These are phyloP conservation scores for Leptopilina drosophilae DNA, from an alignment of 2,888 invertebrate species.

Conservation along the genomic window DNA sequence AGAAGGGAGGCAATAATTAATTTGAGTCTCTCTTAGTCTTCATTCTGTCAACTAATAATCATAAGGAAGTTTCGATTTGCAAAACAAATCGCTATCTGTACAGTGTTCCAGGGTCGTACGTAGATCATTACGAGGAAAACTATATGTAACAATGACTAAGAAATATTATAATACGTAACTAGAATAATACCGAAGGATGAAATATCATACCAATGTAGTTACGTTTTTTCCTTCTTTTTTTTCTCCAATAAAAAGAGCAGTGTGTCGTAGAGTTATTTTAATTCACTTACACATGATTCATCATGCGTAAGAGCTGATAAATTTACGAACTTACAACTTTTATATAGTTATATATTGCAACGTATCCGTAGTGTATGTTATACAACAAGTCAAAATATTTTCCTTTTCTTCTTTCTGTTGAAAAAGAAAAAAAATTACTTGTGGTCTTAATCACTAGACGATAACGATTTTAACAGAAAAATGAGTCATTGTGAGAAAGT, in stretches of 20 bases:
- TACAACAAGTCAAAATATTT: conserved; percentile 58
- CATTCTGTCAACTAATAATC: conserved; percentile 32
- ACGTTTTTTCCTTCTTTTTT: conserved; percentile 18
- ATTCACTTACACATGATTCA: conserved; percentile 57
- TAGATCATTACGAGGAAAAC: conserved; percentile 30
- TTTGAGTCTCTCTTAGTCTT: conserved; percentile 20
- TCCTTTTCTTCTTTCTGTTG: conserved; percentile 50
- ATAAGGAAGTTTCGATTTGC: conserved; percentile 41
- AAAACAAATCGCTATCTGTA: conserved; percentile 30
- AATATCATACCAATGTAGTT: conserved; percentile 53
- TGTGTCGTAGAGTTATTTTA: conserved; percentile 33
- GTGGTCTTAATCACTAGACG: conserved; percentile 54
- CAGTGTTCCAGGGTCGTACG: conserved; percentile 12
- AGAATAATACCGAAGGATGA: conserved; percentile 44
- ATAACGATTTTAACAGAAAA: background rate
- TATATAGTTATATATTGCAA: conserved; percentile 51
- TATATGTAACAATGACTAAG: conserved; percentile 33
- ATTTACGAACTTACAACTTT: conserved; percentile 33
- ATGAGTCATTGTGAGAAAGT: background rate
- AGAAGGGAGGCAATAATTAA: conserved; percentile 9
- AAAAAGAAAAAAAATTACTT: conserved; percentile 51
- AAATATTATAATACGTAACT: conserved; percentile 35
- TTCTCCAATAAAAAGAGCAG: background rate
- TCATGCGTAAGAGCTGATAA: conserved; percentile 35
- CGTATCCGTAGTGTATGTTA: conserved; percentile 54